Base-by-base conservation (phyloP, 2,113 vertebrate genomes). In the Meriones unguiculatus region DNA sequence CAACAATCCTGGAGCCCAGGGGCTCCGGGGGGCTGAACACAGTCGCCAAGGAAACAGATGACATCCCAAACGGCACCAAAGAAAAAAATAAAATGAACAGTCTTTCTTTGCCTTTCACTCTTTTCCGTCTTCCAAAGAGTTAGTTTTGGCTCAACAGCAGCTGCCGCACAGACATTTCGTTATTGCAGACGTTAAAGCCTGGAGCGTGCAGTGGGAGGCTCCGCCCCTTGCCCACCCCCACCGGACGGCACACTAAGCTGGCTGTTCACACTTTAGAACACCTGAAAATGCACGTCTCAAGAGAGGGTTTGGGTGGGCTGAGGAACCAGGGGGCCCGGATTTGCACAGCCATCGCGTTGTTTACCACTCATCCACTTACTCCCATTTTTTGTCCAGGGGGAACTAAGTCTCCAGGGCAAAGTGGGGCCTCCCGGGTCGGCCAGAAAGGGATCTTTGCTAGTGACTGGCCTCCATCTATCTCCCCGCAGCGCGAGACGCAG, bases 31-130 rank as follows among this genome's bases (percentile, higher is more conserved):
- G 99, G 98, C 99, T 99, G 99, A 99, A 98, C 99, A 98, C 98
- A 99, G 99, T 99, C 99, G 98, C 99, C 99, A 99, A 99, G 99
- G 99, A 99, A 99, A 99, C 99, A 99, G 99, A 99, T 99, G 99
- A 99, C 99, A 99, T 99, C 99, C 99, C 99, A 99, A 99, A 99
- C 99, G 99, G 99, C 99, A 99, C 99, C 98, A 98, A 99, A 98
- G 98, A 98, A 96, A 97, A 96, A 98, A 98, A 65, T 64, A 97
- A 98, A 98, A 98, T 94, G 98, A 99, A 99, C 98, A 99, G 98
- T 98, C 99, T 98, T 98, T 98, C 98, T 98, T 98, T 95, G 94
- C 98, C 98, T 99, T 98, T 99, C 98, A 98, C 98, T 98, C 98
- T 98, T 96, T 96, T 97, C 97, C 98, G 97, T 98, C 98, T 98